Evolutionary conservation across 2,797 vertebrate genomes (phyloP).

Genomic region (Channa striata): DNA sequence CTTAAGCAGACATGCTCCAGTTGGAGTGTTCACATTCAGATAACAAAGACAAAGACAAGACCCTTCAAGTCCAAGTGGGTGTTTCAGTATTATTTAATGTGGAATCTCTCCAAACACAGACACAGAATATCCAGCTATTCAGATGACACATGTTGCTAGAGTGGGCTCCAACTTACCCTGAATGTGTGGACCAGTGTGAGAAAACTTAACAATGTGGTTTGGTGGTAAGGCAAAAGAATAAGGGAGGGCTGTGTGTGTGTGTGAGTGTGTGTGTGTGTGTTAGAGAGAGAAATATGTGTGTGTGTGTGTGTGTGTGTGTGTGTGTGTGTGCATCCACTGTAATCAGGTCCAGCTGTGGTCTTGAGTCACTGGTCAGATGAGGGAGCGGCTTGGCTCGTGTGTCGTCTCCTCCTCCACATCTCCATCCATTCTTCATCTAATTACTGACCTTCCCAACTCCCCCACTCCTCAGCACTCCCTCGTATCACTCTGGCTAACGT

Average conservation of each 20-base stretch:
- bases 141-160: conserved; percentile 18
- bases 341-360: conserved; percentile 86
- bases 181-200: conserved; percentile 48
- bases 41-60: conserved; percentile 49
- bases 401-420: conserved; percentile 69
- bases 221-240: conserved; percentile 49
- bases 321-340: conserved; percentile 44
- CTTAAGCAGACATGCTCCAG: conserved; percentile 69
- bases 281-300: conserved; percentile 22
- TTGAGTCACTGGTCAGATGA: conserved; percentile 82
- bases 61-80: conserved; percentile 19
- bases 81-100: conserved; percentile 32
- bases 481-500: conserved; percentile 40
- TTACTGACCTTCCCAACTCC: conserved; percentile 57
- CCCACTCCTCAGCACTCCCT: conserved; percentile 44
- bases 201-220: conserved; percentile 49
- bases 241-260: conserved; percentile 41
- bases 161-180: background rate
- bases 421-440: conserved; percentile 78
- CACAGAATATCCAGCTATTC: conserved; percentile 3
- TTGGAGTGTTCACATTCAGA: conserved; percentile 63
- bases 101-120: conserved; percentile 25
- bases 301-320: conserved; percentile 3
- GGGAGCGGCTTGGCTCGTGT: conserved; percentile 72
- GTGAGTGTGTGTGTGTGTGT: conserved; percentile 39